A percentile compares a stretch with the other conserved stretches of the same genome.
phyloP scores from a whole-genome alignment of 2,113 vertebrate species.

The Trogon melanurus region DNA sequence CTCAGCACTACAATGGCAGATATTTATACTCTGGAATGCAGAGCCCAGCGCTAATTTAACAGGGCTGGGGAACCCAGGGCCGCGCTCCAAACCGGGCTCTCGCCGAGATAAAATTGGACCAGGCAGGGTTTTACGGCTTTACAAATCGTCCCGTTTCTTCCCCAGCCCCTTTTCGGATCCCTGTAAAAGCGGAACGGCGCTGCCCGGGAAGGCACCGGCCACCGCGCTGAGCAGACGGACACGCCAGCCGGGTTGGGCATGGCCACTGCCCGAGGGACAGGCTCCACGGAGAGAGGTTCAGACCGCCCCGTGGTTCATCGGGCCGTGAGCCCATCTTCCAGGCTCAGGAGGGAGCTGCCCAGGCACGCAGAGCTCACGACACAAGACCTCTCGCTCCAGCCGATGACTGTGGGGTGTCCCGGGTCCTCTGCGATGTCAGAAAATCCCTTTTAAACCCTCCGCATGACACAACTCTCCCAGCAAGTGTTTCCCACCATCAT shows the following conservation, averaged over 20 bases:
- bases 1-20: conserved; percentile 74
- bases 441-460: not conserved
- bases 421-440: fast-evolving
- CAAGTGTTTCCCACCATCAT: fast-evolving
- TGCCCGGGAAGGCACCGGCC: not conserved
- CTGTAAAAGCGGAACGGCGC: not conserved
- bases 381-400: not conserved
- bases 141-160: not conserved
- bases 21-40: conserved; percentile 76
- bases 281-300: not conserved
- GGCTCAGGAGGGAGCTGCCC: not conserved
- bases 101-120: not conserved
- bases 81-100: not conserved
- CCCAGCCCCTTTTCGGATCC: not conserved
- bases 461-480: fast-evolving
- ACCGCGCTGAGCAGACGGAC: not conserved
- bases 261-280: fast-evolving
- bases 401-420: not conserved
- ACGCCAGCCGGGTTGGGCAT: not conserved
- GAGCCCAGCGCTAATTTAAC: conserved; percentile 43
- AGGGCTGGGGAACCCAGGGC: conserved; percentile 21
- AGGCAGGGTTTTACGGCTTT: not conserved
- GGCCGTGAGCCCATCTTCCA: fast-evolving
- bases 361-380: fast-evolving
- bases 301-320: fast-evolving